Conservation (phyloP, 2,113 vertebrate genomes). For the Chaenocephalus aceratus region DNA sequence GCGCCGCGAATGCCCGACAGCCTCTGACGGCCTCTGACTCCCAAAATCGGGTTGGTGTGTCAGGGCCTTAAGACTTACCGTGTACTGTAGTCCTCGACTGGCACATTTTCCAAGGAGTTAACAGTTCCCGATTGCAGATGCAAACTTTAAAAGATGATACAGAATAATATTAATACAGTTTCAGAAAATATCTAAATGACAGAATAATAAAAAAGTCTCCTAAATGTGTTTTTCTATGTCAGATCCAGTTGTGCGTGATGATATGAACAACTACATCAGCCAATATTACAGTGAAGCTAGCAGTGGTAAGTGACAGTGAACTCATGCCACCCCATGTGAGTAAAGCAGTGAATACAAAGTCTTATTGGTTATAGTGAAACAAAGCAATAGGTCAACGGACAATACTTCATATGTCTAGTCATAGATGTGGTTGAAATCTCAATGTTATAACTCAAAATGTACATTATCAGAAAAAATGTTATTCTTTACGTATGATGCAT, state of each 20-base stretch:
- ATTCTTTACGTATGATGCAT: not conserved
- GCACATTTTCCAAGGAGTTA: not conserved
- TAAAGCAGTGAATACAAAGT: not conserved
- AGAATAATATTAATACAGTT: too few species aligned
- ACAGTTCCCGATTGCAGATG: not conserved
- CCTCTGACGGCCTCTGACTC: too few species aligned
- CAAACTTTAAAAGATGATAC: not conserved
- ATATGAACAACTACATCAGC: conserved; percentile 96
- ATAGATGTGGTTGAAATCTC: not conserved
- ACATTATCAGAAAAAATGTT: too few species aligned
- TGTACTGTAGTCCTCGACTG: not conserved
- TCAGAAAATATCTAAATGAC: too few species aligned
- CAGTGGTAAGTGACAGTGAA: conserved; percentile 85
- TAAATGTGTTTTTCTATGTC: conserved; percentile 25
- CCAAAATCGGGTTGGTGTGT: too few species aligned
- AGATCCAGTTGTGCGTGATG: conserved; percentile 86
- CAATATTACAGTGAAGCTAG: conserved; percentile 92
- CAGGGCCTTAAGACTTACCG: not conserved
- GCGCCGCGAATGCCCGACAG: too few species aligned
- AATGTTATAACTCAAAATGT: too few species aligned
- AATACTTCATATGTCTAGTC: not conserved
- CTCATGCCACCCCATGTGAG: not conserved
- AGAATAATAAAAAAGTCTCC: too few species aligned
- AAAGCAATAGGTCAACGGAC: not conserved
- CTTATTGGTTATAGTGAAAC: not conserved